Percentiles rank a stretch among this genome's conserved stretches.
These are phyloP conservation scores for Rhagoletis zephyria DNA, from an alignment of 1,140 invertebrate genomes.

Conservation along the genomic window DNA sequence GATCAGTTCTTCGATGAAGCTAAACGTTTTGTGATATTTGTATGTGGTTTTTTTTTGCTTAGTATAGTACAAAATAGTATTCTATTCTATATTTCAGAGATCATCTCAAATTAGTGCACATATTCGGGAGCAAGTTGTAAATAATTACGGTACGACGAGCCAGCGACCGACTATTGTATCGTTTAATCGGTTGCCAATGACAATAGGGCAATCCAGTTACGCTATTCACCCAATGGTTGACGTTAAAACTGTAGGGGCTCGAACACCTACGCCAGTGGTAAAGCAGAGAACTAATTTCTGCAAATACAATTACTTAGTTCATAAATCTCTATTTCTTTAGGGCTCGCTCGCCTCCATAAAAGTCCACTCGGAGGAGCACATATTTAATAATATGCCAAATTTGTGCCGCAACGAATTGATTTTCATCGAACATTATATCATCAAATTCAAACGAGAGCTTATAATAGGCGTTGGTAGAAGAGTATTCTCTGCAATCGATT, in stretches of 20 bases:
- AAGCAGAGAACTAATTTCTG: not conserved
- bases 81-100: conserved; percentile 61
- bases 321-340: not conserved
- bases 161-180: conserved; percentile 59
- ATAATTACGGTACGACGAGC: not conserved
- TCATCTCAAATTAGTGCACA: conserved; percentile 64
- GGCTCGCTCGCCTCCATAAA: conserved; percentile 67
- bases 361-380: conserved; percentile 60
- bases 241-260: conserved; percentile 61
- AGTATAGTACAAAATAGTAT: not conserved
- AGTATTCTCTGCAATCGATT: conserved; percentile 69
- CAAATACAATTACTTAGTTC: not conserved
- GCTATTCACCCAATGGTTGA: conserved; percentile 70
- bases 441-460: conserved; percentile 70
- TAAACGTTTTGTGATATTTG: conserved; percentile 68
- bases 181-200: conserved; percentile 63
- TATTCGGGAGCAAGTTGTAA: conserved; percentile 57
- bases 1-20: conserved; percentile 66
- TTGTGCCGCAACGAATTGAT: conserved; percentile 64
- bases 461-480: conserved; percentile 66
- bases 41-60: conserved; percentile 58
- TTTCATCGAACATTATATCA: conserved; percentile 68
- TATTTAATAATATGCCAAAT: conserved; percentile 62
- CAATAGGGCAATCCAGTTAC: conserved; percentile 69
- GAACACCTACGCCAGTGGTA: conserved; percentile 66